phyloP scores from a whole-genome alignment of 2,113 vertebrate genomes.

The Oryzias curvinotus region DNA sequence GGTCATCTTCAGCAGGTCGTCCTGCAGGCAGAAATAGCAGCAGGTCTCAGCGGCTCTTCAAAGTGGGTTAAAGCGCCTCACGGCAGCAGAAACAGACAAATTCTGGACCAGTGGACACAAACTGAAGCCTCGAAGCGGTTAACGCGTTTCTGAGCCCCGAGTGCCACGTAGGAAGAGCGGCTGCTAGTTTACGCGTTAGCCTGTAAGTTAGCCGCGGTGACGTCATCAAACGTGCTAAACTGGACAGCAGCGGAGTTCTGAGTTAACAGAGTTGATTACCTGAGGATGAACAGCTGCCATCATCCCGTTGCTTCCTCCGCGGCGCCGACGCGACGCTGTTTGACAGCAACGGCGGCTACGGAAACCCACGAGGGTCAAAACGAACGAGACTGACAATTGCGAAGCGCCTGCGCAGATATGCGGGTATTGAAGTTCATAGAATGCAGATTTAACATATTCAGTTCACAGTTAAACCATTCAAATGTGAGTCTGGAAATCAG shows the following conservation, averaged over 20 bases:
- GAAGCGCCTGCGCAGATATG: too few relatives aligned
- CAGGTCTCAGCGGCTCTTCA: conserved; percentile 15
- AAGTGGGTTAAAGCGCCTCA: conserved; percentile 9
- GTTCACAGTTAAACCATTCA: too few relatives aligned
- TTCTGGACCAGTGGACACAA: too few relatives aligned
- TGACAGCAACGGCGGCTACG: not conserved
- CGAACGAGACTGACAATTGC: not conserved
- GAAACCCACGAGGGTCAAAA: not conserved
- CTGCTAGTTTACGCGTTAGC: not conserved
- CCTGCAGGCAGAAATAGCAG: conserved; percentile 57
- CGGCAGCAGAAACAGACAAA: too few relatives aligned
- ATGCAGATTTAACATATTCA: too few relatives aligned
- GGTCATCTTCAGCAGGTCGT: conserved; percentile 69
- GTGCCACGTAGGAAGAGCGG: not conserved
- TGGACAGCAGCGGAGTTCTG: not conserved
- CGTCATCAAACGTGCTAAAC: not conserved
- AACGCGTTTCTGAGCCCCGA: too few relatives aligned
- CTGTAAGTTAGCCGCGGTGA: not conserved
- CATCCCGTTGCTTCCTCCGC: accelerated
- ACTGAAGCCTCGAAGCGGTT: too few relatives aligned
- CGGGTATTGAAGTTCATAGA: too few relatives aligned
- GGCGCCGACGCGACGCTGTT: conserved; percentile 2
- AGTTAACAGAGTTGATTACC: conserved; percentile 20
- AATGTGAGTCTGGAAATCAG: too few relatives aligned
- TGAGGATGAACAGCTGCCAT: conserved; percentile 65